Evolutionary conservation across 2,113 vertebrate species (phyloP).

Genomic region (Anthoscopus minutus): DNA sequence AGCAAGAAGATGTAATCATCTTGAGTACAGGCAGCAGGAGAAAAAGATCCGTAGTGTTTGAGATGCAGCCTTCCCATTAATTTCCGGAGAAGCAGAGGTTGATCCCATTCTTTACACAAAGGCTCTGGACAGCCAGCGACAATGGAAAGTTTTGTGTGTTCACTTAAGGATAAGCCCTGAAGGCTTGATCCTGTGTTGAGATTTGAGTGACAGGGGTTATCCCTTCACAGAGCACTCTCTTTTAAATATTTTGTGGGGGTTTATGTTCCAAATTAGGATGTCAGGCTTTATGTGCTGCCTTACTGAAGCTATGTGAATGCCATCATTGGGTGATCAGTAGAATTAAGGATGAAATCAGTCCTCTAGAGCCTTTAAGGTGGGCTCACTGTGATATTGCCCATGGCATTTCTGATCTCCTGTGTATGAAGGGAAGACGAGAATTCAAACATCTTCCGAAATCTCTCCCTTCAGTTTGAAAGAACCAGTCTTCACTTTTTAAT

Average conservation of each 20-base stretch:
- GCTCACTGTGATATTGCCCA: background rate
- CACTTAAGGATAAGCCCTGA: background rate
- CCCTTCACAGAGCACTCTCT: rapidly evolving
- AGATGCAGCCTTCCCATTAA: background rate
- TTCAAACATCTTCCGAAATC: background rate
- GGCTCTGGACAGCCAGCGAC: background rate
- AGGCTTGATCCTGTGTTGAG: background rate
- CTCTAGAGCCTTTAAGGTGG: background rate
- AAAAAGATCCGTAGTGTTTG: background rate
- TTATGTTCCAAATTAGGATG: background rate
- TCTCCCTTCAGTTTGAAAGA: background rate
- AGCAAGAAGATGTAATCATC: background rate
- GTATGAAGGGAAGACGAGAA: background rate
- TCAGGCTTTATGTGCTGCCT: background rate
- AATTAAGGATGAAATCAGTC: background rate
- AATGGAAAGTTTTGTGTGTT: background rate
- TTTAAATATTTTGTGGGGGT: background rate
- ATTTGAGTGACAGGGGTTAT: background rate
- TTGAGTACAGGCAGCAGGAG: background rate
- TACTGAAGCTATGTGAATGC: background rate
- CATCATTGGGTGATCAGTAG: background rate
- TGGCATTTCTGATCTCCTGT: background rate
- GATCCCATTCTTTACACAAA: background rate
- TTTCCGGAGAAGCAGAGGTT: background rate
- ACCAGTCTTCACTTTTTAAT: background rate